Evolutionary conservation across 2,888 invertebrate species (phyloP), one percentile per base, ranked within the genome.

Genomic region (Apotomis turbidana): DNA sequence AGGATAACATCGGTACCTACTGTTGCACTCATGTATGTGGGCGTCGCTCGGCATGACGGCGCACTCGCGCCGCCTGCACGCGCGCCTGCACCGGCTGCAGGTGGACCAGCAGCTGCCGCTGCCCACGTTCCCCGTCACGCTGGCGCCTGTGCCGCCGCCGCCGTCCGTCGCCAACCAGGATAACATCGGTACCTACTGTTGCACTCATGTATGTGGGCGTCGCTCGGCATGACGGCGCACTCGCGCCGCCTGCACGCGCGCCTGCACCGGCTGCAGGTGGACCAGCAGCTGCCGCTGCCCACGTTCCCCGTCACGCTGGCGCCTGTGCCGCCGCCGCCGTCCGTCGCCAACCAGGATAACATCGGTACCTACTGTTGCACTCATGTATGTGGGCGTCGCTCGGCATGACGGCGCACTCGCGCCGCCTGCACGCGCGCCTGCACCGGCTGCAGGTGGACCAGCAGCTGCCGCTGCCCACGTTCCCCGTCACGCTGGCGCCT

Each of bases 291-390:
- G 80, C 95, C 95, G 44, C 96, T 98, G 83, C 97, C 98, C 77
- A 96, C 99, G 60, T 99, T 99, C 94, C 98, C 98, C 0, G 98
- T 99, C 1, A 96, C 98, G 46, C 93, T 99, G 74, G 98, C 99
- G 36, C 99, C 99, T 0, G 97, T 99, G 63, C 97, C 99, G 36
- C 98, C 97, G 54, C 99, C 99, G 0, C 97, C 97, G 86, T 98
- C 98, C 81, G 96, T 99, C n/a, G 97, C 97, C 58, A 96, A 95
- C 68, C 96, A 97, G 69, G 96, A 95, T 79, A 96, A 84, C n/a
- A 80, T 82, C 36, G 89, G 91, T 90, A 46, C 79, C 76, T 68
- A 87, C 86, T 88, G 96, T 8, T 95, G 99, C 66, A 96, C 95
- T 38, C 97, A 96, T n/a, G 85, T 96, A 97, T 99, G 76, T 99